phyloP scores from a whole-genome alignment of 2,888 invertebrate species.

The Criorhina ranunculi region DNA sequence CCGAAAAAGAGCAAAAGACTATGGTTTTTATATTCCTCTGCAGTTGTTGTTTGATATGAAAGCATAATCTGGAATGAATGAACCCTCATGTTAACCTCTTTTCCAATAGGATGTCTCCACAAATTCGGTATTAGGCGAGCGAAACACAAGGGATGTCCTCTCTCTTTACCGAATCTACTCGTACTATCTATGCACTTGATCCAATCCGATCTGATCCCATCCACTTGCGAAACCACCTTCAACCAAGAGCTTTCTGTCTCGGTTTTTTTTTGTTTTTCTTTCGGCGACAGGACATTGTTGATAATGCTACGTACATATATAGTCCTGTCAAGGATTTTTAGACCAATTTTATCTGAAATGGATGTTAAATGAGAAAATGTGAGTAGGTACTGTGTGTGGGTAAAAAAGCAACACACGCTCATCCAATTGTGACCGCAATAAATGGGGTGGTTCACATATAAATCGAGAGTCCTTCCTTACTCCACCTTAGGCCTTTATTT shows the following conservation, averaged over 20 bases:
- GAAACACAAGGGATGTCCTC: background rate
- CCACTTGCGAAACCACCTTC: constrained; percentile 50
- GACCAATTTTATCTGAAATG: constrained; percentile 47
- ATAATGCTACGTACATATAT: constrained; percentile 22
- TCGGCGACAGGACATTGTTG: constrained; percentile 52
- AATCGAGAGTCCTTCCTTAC: constrained; percentile 46
- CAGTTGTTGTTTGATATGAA: constrained; percentile 71
- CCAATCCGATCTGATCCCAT: constrained; percentile 69
- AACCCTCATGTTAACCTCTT: constrained; percentile 70
- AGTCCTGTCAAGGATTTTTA: constrained; percentile 51
- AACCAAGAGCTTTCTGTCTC: constrained; percentile 15
- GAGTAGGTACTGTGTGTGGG: background rate
- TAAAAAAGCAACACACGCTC: constrained; percentile 34
- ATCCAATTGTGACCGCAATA: constrained; percentile 62
- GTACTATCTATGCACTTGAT: constrained; percentile 65
- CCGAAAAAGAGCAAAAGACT: constrained; percentile 61
- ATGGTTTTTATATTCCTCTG: constrained; percentile 54
- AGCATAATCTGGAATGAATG: constrained; percentile 72
- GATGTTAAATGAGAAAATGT: constrained; percentile 54
- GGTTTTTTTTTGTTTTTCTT: constrained; percentile 41
- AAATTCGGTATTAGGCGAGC: constrained; percentile 35
- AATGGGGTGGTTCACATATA: constrained; percentile 45
- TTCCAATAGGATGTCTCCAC: constrained; percentile 59
- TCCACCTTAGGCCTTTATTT: constrained; percentile 65
- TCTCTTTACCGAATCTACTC: constrained; percentile 10